These are phyloP conservation scores for Eumacrocentrus americanus DNA, from an alignment of 2,888 invertebrate genomes.

Conservation along the genomic window DNA sequence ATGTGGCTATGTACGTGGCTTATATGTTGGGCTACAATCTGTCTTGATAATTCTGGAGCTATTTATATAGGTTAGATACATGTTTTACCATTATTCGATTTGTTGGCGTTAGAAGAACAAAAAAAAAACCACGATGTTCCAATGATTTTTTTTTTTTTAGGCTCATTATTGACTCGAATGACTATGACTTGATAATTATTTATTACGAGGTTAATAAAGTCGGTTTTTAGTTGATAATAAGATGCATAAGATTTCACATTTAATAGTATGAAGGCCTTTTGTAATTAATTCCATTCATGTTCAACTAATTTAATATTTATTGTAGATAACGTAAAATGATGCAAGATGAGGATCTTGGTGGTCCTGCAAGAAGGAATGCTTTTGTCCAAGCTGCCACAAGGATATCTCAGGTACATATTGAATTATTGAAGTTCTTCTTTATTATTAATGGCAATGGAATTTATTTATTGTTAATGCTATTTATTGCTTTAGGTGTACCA, in stretches of 20 bases:
- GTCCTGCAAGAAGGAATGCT: constrained; percentile 69
- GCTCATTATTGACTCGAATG: neutral
- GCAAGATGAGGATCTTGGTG: constrained; percentile 74
- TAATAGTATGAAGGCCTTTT: too few relatives aligned
- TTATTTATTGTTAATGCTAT: too few relatives aligned
- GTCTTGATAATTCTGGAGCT: too few relatives aligned
- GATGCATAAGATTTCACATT: too few relatives aligned
- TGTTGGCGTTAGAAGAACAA: neutral
- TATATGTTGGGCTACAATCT: neutral
- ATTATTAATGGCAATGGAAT: constrained; percentile 6
- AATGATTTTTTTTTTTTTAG: too few relatives aligned
- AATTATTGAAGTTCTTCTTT: constrained; percentile 2
- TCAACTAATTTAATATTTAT: neutral
- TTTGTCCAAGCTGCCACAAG: constrained; percentile 72
- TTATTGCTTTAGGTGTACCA: constrained; percentile 71
- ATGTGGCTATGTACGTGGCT: neutral
- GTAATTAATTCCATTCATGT: too few relatives aligned
- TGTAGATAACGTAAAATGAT: constrained; percentile 62
- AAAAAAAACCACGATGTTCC: neutral
- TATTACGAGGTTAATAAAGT: neutral
- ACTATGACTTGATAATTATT: neutral
- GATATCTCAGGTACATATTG: constrained; percentile 67
- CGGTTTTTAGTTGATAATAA: too few relatives aligned
- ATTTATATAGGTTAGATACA: neutral
- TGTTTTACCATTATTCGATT: neutral